Base-by-base conservation (phyloP, 2,113 vertebrate genomes). In the Leptocoma aspasia region DNA sequence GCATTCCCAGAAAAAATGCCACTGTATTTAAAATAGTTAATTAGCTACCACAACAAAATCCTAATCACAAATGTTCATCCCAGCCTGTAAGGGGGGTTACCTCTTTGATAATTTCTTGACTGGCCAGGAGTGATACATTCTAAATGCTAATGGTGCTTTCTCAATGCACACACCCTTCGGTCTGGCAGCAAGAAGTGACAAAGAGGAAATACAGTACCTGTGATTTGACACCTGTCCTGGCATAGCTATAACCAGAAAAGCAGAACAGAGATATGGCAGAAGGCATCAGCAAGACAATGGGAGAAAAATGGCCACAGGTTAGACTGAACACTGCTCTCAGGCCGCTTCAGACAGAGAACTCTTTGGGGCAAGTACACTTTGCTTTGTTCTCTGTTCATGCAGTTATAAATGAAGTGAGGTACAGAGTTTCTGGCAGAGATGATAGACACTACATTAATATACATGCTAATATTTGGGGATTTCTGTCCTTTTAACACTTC, bases 281-380 rank as follows among this genome's bases (percentile, higher is more conserved):
- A 81, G 37, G 64, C 77, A 86, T 47, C 76, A 28, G 72, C 80
- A 65, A 85, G 45, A 61, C 82, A 94, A 30, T 5, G 28, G 69
- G 27, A 82, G 81, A 65, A 95, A 92, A 88, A 93, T 87, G 89
- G 86, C 86, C 82, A 78, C 83, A 91, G 69, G 69, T 86, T 82
- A 59, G 56, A 19, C 53, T 33, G 63, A 68, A 6, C 44, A 33
- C 28, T 54, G 56, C 52, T 41, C 73, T 20, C 44, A 10, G 45
- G 23, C 52, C 9, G 86, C 72, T 63, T 78, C 80, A 68, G 44
- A 39, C 1, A 12, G 47, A 52, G 61, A 92, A 68, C 37, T 86
- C 85, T 83, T 47, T 4, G 49, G 70, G 52, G n/a, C 80, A 81
- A n/a, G 53, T 52, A 13, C 23, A 37, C 35, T 31, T 44, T 0